Conservation (phyloP, 1,140 invertebrate species). For the Halictus rubicundus region DNA sequence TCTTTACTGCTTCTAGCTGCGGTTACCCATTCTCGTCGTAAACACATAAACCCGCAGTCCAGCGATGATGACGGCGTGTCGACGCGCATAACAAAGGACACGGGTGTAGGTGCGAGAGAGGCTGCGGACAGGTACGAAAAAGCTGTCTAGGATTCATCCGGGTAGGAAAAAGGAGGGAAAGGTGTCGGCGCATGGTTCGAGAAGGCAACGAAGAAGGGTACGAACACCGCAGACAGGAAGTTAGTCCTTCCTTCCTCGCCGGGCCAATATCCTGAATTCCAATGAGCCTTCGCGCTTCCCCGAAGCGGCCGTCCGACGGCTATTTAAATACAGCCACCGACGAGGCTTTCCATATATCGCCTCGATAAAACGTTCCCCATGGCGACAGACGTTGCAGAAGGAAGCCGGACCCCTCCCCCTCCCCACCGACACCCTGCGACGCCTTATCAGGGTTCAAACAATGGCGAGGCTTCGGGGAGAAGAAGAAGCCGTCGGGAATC, state of each 20-base stretch:
- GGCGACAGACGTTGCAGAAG: slow-evolving; percentile 15
- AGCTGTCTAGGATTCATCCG: slow-evolving; percentile 32
- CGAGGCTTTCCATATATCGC: slow-evolving; percentile 45
- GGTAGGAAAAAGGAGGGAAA: slow-evolving; percentile 28
- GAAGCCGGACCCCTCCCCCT: background rate
- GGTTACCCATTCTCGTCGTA: too few relatives aligned
- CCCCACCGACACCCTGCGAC: background rate
- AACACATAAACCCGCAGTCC: too few relatives aligned
- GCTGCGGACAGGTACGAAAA: background rate
- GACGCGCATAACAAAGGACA: too few relatives aligned
- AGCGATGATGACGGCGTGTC: too few relatives aligned
- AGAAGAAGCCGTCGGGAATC: slow-evolving; percentile 1
- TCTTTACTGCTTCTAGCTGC: too few relatives aligned
- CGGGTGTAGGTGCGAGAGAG: too few relatives aligned
- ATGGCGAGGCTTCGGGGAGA: slow-evolving; percentile 7
- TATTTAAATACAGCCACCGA: slow-evolving; percentile 68
- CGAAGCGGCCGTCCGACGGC: slow-evolving; percentile 66
- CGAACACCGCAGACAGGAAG: slow-evolving; percentile 69
- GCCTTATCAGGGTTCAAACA: slow-evolving; percentile 29
- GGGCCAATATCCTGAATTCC: slow-evolving; percentile 76
- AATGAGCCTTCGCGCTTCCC: slow-evolving; percentile 69
- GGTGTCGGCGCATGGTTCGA: slow-evolving; percentile 10
- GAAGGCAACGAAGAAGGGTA: slow-evolving; percentile 36
- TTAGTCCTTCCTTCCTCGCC: slow-evolving; percentile 71
- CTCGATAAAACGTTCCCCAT: slow-evolving; percentile 1